Conservation (phyloP, 2,888 invertebrate species). For the Drosophila gaucha region DNA sequence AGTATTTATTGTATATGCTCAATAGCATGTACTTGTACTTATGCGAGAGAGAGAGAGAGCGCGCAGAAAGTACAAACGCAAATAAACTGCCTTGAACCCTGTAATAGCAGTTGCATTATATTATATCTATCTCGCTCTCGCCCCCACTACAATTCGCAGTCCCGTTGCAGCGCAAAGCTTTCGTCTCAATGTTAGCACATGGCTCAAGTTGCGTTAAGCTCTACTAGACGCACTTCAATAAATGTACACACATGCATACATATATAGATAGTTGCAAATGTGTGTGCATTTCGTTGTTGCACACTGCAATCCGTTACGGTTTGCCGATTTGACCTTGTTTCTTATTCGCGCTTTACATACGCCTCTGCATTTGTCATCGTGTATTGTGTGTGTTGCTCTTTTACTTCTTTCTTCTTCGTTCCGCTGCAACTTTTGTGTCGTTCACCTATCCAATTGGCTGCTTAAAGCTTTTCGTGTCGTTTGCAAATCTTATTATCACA, state of each 20-base stretch:
- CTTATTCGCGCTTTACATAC: constrained; percentile 39
- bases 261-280: not conserved
- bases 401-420: constrained; percentile 5
- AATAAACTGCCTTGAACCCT: constrained; percentile 45
- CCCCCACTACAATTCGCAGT: constrained; percentile 3
- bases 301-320: constrained; percentile 42
- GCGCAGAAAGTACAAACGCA: constrained; percentile 12
- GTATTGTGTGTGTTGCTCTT: constrained; percentile 3
- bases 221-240: constrained; percentile 40
- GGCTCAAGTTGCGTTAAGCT: constrained; percentile 62
- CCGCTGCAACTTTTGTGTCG: constrained; percentile 35
- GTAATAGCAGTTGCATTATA: constrained; percentile 11
- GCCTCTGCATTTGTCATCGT: constrained; percentile 29
- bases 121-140: constrained; percentile 18
- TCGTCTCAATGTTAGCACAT: constrained; percentile 58
- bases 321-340: constrained; percentile 72
- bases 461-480: not conserved
- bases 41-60: constrained; percentile 4
- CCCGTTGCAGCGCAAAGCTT: constrained; percentile 49
- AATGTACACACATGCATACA: constrained; percentile 4
- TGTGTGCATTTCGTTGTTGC: constrained; percentile 6
- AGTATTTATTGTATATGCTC: not conserved
- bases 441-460: constrained; percentile 37
- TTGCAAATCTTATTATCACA: constrained; percentile 15
- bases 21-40: not conserved